Evolutionary conservation across 35 echinoderm and acorn worm species (phyloP), one percentile per base, ranked within the genome.

Genomic region (Strongylocentrotus purpuratus): DNA sequence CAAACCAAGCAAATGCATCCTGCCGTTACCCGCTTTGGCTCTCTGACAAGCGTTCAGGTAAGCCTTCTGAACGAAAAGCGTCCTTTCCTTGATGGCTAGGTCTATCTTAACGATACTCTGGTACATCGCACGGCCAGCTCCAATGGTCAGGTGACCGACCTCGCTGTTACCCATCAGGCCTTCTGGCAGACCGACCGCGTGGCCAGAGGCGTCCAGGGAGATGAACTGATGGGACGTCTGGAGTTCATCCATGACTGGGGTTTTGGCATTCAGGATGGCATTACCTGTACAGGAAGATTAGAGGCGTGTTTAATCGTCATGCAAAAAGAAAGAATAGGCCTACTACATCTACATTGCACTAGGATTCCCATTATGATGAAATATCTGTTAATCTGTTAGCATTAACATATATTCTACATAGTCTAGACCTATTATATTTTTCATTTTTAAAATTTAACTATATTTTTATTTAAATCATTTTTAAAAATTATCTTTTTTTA

Each of bases 141-240:
- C 98, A 41, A 99, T 98, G 87, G 97, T 99, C 48, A 98, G 86
- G 65, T 99, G 98, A 90, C 98, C 98, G 28, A 99, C 98, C 88
- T 99, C 98, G 93, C 97, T 98, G 95, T 99, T 99, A 48, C 98
- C 98, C 98, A 99, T 99, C 28, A 99, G 95, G 9, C 98, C 98
- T 20, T 97, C 97, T 52, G 98, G 98, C 4, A 99, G 94, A 20
- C 98, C 98, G 28, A 99, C 98, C 48, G 98, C 96, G 46, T 98
- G 90, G 31, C 98, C 97, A 31, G 98, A 99, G 4, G 98, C 98
- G 97, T 99, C 97, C 85, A 99, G 32, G 0, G 98, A 96, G 5
- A 98, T 86, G 86, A 95, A 99, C 50, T 98, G 55, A 35, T 92
- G 94, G 1, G 48, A 15, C 4, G 33, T 61, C 47, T 98, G 50